Conservation (phyloP, 1,140 invertebrate genomes). For the Bombyx mori region DNA sequence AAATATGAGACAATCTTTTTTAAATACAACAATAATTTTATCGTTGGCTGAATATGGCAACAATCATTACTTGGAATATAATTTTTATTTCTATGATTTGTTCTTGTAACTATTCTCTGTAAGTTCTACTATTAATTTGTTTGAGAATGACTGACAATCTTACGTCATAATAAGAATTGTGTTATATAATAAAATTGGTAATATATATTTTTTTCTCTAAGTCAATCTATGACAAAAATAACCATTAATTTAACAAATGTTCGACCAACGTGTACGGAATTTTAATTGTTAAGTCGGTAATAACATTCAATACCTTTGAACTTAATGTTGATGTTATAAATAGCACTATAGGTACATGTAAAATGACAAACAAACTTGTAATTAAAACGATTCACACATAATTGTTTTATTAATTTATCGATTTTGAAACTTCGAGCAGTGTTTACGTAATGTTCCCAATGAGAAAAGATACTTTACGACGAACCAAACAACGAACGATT, state of each 20-base stretch:
- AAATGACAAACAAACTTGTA: not conserved
- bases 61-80: no score
- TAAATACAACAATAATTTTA: no score
- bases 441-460: constrained; percentile 45
- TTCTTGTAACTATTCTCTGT: no score
- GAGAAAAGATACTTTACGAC: not conserved
- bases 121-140: no score
- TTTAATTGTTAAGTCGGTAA: not conserved
- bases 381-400: constrained; percentile 20
- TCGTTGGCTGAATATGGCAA: no score
- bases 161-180: constrained; percentile 50
- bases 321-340: no score
- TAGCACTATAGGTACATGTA: no score
- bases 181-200: constrained; percentile 39
- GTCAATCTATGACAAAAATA: not conserved
- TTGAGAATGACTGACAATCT: constrained; percentile 7
- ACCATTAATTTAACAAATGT: not conserved
- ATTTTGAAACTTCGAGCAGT: constrained; percentile 32
- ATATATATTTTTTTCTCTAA: not conserved
- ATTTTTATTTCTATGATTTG: no score
- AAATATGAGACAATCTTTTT: no score
- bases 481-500: not conserved
- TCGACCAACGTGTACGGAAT: not conserved
- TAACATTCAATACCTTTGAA: no score
- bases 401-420: constrained; percentile 45